Evolutionary conservation across 2,888 invertebrate species (phyloP).

Genomic region (Habroteleia sp.): DNA sequence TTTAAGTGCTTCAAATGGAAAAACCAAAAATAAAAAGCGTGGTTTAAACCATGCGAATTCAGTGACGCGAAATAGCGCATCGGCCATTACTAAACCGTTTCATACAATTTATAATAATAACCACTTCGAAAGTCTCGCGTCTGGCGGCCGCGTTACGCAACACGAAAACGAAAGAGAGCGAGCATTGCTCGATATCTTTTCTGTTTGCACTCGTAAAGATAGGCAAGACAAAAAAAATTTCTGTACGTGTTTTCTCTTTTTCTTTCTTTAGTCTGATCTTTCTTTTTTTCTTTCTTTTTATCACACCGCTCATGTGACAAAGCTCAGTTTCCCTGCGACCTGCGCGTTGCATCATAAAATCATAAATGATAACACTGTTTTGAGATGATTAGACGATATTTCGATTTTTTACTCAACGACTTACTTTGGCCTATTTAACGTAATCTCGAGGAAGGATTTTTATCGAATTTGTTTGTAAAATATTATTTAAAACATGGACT

Average conservation of each 20-base stretch:
- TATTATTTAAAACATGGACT: no score
- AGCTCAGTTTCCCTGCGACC: constrained; percentile 19
- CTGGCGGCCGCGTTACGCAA: constrained; percentile 53
- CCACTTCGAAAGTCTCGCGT: constrained; percentile 12
- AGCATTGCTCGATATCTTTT: constrained; percentile 55
- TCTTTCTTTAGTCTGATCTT: not conserved
- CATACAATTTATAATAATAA: constrained; percentile 8
- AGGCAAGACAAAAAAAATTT: constrained; percentile 56
- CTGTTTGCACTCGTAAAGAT: constrained; percentile 61
- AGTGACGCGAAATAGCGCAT: no score
- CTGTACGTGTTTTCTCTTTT: constrained; percentile 22
- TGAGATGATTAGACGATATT: constrained; percentile 39
- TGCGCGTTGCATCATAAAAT: constrained; percentile 36
- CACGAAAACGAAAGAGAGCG: constrained; percentile 29
- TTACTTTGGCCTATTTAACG: constrained; percentile 11
- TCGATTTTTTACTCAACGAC: constrained; percentile 12
- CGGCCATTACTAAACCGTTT: constrained; percentile 3
- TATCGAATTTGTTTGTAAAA: constrained; percentile 12
- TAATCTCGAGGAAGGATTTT: constrained; percentile 10
- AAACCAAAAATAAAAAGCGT: no score
- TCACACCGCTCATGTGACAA: constrained; percentile 6
- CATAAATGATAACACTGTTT: constrained; percentile 53
- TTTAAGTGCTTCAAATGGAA: no score
- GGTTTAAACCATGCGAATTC: no score
- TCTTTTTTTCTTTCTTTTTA: not conserved